phyloP scores from a whole-genome alignment of 2,797 vertebrate species.

The Halcyon leucocephala region DNA sequence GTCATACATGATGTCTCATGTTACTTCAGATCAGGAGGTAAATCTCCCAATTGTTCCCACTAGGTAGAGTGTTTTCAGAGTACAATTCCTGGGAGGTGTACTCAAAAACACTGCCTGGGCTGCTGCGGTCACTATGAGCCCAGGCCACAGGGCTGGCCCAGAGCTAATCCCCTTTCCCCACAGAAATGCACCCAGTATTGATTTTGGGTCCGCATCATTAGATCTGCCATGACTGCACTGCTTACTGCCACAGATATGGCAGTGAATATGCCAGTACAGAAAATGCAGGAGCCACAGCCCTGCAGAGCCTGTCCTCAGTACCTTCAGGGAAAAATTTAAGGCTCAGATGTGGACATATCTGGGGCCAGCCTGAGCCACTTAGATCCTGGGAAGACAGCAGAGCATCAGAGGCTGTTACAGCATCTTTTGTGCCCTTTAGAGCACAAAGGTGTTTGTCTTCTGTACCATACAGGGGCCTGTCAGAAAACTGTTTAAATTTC shows the following conservation, averaged over 20 bases:
- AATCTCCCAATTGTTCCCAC: neutral
- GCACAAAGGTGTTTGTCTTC: neutral
- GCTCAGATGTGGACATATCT: accelerated
- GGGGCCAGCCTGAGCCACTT: neutral
- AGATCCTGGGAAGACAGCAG: neutral
- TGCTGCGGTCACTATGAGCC: neutral
- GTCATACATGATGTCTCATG: slow-evolving; percentile 7
- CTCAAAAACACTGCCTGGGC: neutral
- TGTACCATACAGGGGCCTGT: neutral
- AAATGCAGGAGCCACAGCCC: neutral
- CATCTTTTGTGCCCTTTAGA: neutral
- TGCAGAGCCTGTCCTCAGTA: neutral
- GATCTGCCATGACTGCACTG: accelerated
- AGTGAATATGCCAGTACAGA: too few relatives aligned
- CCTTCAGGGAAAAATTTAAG: neutral
- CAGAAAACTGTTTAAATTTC: neutral
- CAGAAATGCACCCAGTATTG: too few relatives aligned
- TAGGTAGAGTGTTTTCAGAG: neutral
- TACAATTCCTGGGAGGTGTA: neutral
- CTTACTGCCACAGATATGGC: neutral
- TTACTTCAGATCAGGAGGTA: slow-evolving; percentile 4
- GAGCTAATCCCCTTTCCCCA: neutral
- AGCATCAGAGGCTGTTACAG: neutral
- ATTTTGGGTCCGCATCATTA: neutral
- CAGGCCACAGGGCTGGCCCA: neutral